Evolutionary conservation across 2,888 invertebrate species (phyloP), one percentile per base, ranked within the genome.

Genomic region (Caradrina kadenii): DNA sequence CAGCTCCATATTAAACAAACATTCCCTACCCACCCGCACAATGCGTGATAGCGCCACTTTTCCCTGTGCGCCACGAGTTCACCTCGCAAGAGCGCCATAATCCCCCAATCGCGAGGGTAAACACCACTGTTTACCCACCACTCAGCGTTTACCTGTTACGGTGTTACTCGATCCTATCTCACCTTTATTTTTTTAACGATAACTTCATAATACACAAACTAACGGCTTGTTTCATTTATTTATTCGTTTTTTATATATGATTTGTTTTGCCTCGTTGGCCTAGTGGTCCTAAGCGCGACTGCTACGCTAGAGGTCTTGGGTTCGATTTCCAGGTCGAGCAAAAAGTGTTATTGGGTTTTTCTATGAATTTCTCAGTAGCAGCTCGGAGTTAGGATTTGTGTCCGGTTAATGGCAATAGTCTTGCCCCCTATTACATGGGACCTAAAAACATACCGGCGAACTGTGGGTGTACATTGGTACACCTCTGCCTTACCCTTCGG

Each of bases 61-160:
- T 45, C 65, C 66, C 64, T 17, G 11, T 17, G 48, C 55, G 48
- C 56, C 60, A 63, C 73, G 69, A 66, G 79, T 21, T 59, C 68
- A 65, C 70, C 69, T 66, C 68, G 45, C 76, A 26, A 39, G 45
- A 70, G 76, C 77, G 31, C 71, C 58, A 71, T 85, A 85, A 85
- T 83, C 85, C 76, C 66, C 80, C 84, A 85, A 85, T 85, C 82
- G 82, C 71, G 72, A 73, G 59, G 61, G 84, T 73, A 83, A 85
- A 85, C 84, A 85, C 31, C 39, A 10, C 6, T 83, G 85, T 85
- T 85, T 85, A 72, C 78, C 73, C 69, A 67, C 70, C 83, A 79
- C 84, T 84, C 84, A 81, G 69, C 75, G 61, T 69, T 66, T 70
- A 83, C 81, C 84, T 85, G 70, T 55, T 48, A 73, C 69, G 48